Conservation (phyloP, 2,888 invertebrate species). For the Oscheius sp. region DNA sequence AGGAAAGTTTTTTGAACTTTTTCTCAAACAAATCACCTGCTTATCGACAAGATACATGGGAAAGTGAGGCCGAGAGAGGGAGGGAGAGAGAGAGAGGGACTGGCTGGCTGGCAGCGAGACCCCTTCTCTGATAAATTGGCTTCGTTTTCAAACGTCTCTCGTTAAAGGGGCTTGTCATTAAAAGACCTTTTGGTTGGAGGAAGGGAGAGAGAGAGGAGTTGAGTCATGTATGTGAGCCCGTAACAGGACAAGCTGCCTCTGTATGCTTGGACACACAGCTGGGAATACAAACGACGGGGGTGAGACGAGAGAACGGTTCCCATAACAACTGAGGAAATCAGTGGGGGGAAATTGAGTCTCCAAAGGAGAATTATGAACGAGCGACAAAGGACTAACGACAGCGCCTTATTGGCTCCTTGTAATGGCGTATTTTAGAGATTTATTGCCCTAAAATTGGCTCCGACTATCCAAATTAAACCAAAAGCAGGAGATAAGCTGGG, state of each 20-base stretch:
- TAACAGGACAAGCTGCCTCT: neutral
- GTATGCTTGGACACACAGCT: conserved; percentile 27
- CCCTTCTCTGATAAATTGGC: conserved; percentile 13
- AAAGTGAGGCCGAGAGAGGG: no score
- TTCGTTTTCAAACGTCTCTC: neutral
- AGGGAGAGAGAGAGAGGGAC: neutral
- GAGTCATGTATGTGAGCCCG: conserved; percentile 10
- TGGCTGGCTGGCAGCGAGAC: neutral
- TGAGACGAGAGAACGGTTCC: conserved; percentile 5
- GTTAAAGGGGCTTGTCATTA: neutral
- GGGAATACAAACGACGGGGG: neutral
- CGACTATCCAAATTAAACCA: no score
- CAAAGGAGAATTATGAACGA: neutral
- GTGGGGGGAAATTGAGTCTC: neutral
- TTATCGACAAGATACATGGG: no score
- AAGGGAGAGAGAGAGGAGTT: neutral
- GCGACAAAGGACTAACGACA: neutral
- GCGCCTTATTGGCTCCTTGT: no score
- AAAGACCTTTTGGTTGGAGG: neutral
- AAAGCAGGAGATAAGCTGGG: no score
- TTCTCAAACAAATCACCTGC: no score
- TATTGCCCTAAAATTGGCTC: no score
- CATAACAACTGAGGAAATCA: conserved; percentile 20
- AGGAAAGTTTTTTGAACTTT: no score
- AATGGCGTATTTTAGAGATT: no score